These are phyloP conservation scores for Augochlorella aurata DNA, from an alignment of 2,888 invertebrate species.

Conservation along the genomic window DNA sequence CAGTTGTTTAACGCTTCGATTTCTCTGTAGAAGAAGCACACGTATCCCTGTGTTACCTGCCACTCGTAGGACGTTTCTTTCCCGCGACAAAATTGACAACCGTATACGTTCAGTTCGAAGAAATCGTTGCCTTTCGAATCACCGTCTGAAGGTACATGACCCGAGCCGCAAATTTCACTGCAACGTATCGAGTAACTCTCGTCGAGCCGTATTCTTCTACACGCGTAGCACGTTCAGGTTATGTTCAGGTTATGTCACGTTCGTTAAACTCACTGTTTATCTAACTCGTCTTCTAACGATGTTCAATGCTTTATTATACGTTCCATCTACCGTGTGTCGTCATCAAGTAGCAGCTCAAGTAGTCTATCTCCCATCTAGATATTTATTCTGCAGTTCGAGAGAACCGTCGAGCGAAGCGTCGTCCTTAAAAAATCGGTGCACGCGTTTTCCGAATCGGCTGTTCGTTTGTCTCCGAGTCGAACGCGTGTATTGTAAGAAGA, in stretches of 20 bases:
- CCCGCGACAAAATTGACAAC: too few species aligned
- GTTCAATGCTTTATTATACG: slow-evolving; percentile 21
- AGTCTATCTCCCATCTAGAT: neutral
- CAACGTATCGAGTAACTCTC: neutral
- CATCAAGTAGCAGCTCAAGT: slow-evolving; percentile 14
- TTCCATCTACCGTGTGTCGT: slow-evolving; percentile 28
- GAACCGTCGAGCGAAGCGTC: slow-evolving; percentile 18
- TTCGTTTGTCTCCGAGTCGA: slow-evolving; percentile 34
- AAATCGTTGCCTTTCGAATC: neutral
- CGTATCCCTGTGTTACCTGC: too few species aligned
- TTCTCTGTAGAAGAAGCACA: slow-evolving; percentile 3
- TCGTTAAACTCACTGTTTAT: neutral
- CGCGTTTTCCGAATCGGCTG: slow-evolving; percentile 25
- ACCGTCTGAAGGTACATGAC: too few species aligned
- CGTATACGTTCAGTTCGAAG: too few species aligned
- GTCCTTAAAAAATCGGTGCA: neutral
- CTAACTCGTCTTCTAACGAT: slow-evolving; percentile 9
- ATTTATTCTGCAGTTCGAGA: slow-evolving; percentile 2
- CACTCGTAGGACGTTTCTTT: too few species aligned
- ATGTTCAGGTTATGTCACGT: too few species aligned
- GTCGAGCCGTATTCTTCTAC: neutral
- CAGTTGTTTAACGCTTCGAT: neutral
- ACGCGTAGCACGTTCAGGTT: neutral
- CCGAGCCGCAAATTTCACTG: neutral
- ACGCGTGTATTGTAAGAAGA: neutral